These are phyloP conservation scores for Lamprologus tigripictilis DNA, from an alignment of 2,113 vertebrate species.

Conservation along the genomic window DNA sequence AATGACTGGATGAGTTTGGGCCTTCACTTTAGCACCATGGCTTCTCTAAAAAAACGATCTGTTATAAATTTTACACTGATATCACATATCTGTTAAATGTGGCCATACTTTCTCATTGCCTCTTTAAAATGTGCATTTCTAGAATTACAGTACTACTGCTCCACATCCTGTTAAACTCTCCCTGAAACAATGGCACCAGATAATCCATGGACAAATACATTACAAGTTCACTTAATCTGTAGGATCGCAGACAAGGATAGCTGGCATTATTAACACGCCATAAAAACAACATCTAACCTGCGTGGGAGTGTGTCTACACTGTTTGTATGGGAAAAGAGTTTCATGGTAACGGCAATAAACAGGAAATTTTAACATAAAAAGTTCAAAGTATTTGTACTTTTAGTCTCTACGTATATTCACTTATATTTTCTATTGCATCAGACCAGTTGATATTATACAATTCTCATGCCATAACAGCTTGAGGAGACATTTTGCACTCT, in stretches of 20 bases:
- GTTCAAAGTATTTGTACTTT: neutral
- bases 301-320: neutral
- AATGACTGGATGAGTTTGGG: neutral
- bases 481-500: neutral
- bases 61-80: neutral
- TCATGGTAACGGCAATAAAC: neutral
- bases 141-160: neutral
- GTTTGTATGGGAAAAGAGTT: neutral
- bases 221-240: conserved; percentile 23
- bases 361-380: neutral
- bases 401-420: neutral
- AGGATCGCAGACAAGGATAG: conserved; percentile 12
- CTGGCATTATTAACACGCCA: conserved; percentile 27
- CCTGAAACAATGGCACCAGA: conserved; percentile 9
- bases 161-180: neutral
- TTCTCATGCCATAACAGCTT: neutral
- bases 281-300: conserved; percentile 30
- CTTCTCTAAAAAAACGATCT: neutral
- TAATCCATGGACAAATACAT: conserved; percentile 40
- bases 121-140: neutral
- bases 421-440: neutral
- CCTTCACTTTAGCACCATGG: neutral
- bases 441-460: neutral
- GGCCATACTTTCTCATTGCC: neutral
- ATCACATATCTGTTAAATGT: neutral